phyloP scores from a whole-genome alignment of 2,888 invertebrate genomes.

The Euclidia mi region DNA sequence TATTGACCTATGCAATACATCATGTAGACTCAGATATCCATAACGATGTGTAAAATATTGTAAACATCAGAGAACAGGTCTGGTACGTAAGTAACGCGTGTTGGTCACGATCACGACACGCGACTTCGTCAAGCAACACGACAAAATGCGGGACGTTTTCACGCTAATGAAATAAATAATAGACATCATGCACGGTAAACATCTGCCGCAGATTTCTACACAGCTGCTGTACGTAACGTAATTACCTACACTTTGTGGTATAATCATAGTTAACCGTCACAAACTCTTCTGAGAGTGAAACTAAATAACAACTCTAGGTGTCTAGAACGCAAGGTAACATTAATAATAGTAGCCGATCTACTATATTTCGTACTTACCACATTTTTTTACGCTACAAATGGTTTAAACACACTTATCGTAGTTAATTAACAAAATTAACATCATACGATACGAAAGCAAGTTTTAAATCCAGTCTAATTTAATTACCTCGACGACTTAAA shows the following conservation, averaged over 20 bases:
- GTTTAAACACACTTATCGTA: neutral
- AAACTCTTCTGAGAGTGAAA: constrained; percentile 60
- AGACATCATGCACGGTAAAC: constrained; percentile 63
- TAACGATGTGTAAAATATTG: neutral
- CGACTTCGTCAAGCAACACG: constrained; percentile 41
- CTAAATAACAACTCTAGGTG: constrained; percentile 33
- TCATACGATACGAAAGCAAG: too few relatives aligned
- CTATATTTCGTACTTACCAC: neutral
- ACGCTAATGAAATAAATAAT: constrained; percentile 72
- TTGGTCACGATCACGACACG: constrained; percentile 44
- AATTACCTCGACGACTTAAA: too few relatives aligned
- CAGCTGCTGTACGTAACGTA: constrained; percentile 47
- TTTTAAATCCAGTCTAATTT: too few relatives aligned
- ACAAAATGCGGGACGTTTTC: constrained; percentile 69
- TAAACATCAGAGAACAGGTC: constrained; percentile 7
- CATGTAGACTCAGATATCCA: too few relatives aligned
- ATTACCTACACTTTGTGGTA: constrained; percentile 48
- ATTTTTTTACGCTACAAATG: neutral
- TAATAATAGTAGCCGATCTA: too few relatives aligned
- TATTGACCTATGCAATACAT: neutral
- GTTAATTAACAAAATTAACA: too few relatives aligned
- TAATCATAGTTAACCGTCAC: constrained; percentile 48
- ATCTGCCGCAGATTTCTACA: constrained; percentile 67
- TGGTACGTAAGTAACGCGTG: constrained; percentile 60
- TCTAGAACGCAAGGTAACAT: constrained; percentile 21